Evolutionary conservation across 2,113 vertebrate species (phyloP).

Genomic region (Asarcornis scutulata): DNA sequence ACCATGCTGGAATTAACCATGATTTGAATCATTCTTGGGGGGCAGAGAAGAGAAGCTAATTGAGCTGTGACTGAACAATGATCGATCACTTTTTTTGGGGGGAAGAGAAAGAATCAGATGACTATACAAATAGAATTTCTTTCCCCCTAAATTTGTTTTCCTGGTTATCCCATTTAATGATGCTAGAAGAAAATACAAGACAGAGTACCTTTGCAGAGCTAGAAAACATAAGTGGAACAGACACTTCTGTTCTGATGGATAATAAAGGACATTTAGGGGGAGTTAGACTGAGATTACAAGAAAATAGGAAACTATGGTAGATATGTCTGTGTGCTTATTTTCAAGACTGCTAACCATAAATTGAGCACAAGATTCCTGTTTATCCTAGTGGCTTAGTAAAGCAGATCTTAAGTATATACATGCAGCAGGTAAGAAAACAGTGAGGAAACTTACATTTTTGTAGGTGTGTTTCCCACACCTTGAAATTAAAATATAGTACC

Average conservation of each 20-base stretch:
- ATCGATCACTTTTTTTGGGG: neutral
- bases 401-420: neutral
- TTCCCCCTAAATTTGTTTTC: neutral
- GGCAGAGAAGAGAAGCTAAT: neutral
- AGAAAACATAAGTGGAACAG: neutral
- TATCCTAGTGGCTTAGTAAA: neutral
- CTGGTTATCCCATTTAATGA: neutral
- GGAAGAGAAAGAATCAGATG: neutral
- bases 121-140: neutral
- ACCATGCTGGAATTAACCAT: neutral
- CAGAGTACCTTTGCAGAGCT: neutral
- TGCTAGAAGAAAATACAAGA: neutral
- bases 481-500: neutral
- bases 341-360: neutral
- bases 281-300: neutral
- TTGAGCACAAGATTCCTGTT: neutral
- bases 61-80: neutral
- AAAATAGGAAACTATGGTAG: neutral
- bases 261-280: rapidly evolving
- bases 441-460: neutral
- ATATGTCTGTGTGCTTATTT: neutral
- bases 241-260: neutral
- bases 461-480: neutral
- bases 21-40: neutral
- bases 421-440: neutral